Conservation (phyloP, 2,797 vertebrate species). For the Lithobates pipiens region DNA sequence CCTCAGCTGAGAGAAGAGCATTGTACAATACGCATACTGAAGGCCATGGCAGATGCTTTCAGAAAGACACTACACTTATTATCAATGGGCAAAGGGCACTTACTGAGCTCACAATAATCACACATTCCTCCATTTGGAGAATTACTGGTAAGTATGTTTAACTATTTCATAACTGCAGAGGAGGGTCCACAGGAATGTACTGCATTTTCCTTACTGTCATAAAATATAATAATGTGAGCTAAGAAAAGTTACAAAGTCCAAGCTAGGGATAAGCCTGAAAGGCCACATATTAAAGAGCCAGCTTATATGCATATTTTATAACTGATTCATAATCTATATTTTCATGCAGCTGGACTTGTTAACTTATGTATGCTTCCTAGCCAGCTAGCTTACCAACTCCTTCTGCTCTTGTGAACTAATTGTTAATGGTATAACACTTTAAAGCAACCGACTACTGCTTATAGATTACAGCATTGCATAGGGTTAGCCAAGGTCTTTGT, state of each 20-base stretch:
- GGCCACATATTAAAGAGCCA: too few species aligned
- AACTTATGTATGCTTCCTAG: too few species aligned
- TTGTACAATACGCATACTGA: conserved; percentile 59
- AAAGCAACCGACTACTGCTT: too few species aligned
- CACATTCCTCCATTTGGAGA: conserved; percentile 60
- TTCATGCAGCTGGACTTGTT: too few species aligned
- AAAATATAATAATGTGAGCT: neutral
- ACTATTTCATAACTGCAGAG: conserved; percentile 37
- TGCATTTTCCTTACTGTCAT: conserved; percentile 1
- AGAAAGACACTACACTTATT: conserved; percentile 62
- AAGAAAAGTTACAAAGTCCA: neutral
- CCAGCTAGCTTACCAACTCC: too few species aligned
- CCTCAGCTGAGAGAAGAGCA: conserved; percentile 60
- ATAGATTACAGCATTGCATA: too few species aligned
- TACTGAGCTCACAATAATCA: conserved; percentile 61
- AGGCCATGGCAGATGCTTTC: conserved; percentile 62
- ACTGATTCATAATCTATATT: too few species aligned
- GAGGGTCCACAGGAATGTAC: conserved; percentile 35
- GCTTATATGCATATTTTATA: too few species aligned
- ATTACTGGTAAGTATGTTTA: conserved; percentile 54
- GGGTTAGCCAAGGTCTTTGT: too few species aligned
- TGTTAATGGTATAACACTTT: too few species aligned
- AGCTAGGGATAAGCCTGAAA: neutral
- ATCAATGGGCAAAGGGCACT: conserved; percentile 62
- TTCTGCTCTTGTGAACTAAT: too few species aligned